Base-by-base conservation (phyloP, 2,888 invertebrate species). In the Drosophila monieri region DNA sequence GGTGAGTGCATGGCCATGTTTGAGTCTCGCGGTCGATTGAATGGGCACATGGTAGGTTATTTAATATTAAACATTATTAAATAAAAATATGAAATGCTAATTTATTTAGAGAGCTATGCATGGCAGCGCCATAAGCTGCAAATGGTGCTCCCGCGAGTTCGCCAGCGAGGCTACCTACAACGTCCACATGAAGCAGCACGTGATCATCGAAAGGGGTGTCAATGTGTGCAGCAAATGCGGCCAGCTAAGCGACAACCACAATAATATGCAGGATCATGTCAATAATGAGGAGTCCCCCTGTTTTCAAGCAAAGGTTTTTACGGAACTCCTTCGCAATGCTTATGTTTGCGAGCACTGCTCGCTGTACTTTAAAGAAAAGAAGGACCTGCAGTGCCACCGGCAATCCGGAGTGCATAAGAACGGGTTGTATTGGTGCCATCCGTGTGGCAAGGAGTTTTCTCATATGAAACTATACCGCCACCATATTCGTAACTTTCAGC, bases 261-360 rank as follows among this genome's bases (percentile, higher is more conserved):
- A 73, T 0, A 73, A 73, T 10, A 70, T 86, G 46, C 54, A 71
- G 64, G 43, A 51, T 1, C 84, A 84, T 23, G 46, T 61, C 2
- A 49, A 52, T 1, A 47, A 21, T 1, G 69, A 57, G 18, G 62
- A 65, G 2, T 47, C 65, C 0, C 23, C 51, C 0, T 80, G 89
- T 44, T 74, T 64, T 53, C 61, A 75, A 6, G 59, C 72, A 0
- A 60, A 69, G 3, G 53, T 80, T 27, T 65, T 71, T 23, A 60
- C 65, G 27, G 78, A 84, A 32, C 32, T 78, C n/a, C 37, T 85
- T 0, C 73, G 78, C 1, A 65, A 79, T 49, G 89, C 85, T 6
- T 90, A 80, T 52, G 68, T 85, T 0, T 91, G 91, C 59, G 90
- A 91, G 73, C 90, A 79, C 62, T 91, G 91, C 59, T 88, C 89